phyloP scores from a whole-genome alignment of 1,140 invertebrate genomes.

The Trachelipus rathkii region DNA sequence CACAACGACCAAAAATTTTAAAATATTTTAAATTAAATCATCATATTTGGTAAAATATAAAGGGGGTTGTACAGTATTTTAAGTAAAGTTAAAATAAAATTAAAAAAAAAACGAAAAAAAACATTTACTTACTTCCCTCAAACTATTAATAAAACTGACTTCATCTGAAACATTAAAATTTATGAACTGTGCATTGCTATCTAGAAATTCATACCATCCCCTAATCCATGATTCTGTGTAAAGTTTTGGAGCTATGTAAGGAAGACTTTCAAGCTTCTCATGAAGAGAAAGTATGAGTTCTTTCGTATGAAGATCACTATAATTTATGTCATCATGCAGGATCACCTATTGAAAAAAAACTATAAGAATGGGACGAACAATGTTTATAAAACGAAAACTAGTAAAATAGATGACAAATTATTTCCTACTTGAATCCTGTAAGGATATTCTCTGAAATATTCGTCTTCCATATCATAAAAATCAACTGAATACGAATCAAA shows the following conservation, averaged over 20 bases:
- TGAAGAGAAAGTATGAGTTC: background rate
- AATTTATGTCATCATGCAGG: background rate
- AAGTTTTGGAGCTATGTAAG: conserved; percentile 64
- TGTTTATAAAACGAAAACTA: conserved; percentile 34
- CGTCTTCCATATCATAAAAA: conserved; percentile 84
- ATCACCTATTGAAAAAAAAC: background rate
- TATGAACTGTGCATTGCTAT: conserved; percentile 67
- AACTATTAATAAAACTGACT: conserved; percentile 65
- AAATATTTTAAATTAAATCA: too few species aligned
- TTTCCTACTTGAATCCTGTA: conserved; percentile 77
- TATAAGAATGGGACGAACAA: conserved; percentile 47
- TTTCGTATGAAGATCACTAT: background rate
- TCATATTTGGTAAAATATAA: too few species aligned
- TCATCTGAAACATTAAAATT: conserved; percentile 70
- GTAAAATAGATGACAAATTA: background rate
- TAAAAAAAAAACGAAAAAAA: too few species aligned
- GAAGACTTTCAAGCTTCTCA: conserved; percentile 70
- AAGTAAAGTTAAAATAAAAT: too few species aligned
- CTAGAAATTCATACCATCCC: conserved; percentile 73
- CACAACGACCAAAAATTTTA: too few species aligned
- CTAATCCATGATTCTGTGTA: conserved; percentile 90
- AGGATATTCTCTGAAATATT: conserved; percentile 84
- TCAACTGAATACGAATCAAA: conserved; percentile 83
- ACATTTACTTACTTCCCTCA: conserved; percentile 63
- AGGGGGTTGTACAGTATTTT: too few species aligned